These are phyloP conservation scores for Saccostrea echinata DNA, from an alignment of 1,140 invertebrate species.

Conservation along the genomic window DNA sequence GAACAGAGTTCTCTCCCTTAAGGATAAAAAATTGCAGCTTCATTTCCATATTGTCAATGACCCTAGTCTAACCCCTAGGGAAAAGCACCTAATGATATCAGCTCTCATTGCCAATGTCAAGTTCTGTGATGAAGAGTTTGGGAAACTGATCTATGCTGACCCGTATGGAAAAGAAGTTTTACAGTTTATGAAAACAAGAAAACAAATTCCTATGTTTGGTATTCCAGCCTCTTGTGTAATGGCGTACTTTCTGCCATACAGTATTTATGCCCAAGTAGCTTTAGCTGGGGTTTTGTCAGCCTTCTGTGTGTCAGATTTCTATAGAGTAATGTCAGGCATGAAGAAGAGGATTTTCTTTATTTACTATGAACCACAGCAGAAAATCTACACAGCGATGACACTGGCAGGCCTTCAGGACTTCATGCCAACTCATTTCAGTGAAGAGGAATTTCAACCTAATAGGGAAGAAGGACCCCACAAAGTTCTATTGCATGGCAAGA, in stretches of 20 bases:
- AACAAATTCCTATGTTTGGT: background rate
- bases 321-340: background rate
- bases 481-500: slow-evolving; percentile 2
- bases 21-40: background rate
- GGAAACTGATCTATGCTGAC: background rate
- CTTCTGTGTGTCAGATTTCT: background rate
- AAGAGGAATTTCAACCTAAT: slow-evolving; percentile 4
- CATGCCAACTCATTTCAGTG: background rate
- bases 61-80: background rate
- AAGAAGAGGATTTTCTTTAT: slow-evolving; percentile 15
- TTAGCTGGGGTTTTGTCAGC: background rate
- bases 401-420: slow-evolving; percentile 2
- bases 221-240: background rate
- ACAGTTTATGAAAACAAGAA: background rate
- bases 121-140: slow-evolving; percentile 2
- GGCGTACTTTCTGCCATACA: background rate
- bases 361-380: slow-evolving; percentile 17
- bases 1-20: background rate
- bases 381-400: background rate
- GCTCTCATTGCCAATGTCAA: background rate
- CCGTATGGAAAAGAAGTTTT: slow-evolving; percentile 8
- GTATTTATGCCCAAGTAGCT: background rate
- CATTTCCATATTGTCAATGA: slow-evolving; percentile 16
- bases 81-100: background rate
- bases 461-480: background rate